phyloP scores from a whole-genome alignment of 2,113 vertebrate genomes.

The Pontoporia blainvillei region DNA sequence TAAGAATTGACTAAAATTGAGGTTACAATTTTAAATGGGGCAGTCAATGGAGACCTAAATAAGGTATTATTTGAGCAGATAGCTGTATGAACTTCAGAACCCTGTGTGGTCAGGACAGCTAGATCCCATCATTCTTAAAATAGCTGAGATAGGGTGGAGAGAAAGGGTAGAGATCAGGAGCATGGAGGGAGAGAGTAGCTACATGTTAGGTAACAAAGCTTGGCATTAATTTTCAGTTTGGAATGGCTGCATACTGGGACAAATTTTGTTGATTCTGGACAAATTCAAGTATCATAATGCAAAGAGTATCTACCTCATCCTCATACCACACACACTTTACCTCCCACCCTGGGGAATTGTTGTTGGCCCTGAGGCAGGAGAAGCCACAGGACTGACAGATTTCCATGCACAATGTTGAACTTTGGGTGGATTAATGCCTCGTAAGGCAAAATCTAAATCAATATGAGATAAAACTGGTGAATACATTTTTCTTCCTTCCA shows the following conservation, averaged over 20 bases:
- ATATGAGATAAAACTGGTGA: not conserved
- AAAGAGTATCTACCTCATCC: not conserved
- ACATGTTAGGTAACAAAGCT: accelerated
- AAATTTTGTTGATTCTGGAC: not conserved
- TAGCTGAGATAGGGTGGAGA: not conserved
- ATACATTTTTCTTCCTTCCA: not conserved
- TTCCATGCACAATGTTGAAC: not conserved
- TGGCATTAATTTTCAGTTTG: not conserved
- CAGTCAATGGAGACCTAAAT: not conserved
- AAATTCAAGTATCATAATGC: not conserved
- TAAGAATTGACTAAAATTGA: not conserved
- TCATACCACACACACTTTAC: not conserved
- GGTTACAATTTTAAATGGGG: not conserved
- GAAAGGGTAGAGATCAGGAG: too few species aligned
- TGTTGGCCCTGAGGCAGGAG: not conserved
- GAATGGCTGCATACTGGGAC: not conserved
- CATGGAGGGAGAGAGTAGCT: too few species aligned
- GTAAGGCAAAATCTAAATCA: not conserved
- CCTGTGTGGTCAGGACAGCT: not conserved
- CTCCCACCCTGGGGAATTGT: not conserved
- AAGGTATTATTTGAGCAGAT: not conserved
- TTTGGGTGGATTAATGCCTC: not conserved
- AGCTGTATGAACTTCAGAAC: not conserved
- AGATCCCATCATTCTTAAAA: not conserved
- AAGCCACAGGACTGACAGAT: not conserved